Conservation (phyloP, 2,113 vertebrate genomes). For the Potamarius usumacintae region DNA sequence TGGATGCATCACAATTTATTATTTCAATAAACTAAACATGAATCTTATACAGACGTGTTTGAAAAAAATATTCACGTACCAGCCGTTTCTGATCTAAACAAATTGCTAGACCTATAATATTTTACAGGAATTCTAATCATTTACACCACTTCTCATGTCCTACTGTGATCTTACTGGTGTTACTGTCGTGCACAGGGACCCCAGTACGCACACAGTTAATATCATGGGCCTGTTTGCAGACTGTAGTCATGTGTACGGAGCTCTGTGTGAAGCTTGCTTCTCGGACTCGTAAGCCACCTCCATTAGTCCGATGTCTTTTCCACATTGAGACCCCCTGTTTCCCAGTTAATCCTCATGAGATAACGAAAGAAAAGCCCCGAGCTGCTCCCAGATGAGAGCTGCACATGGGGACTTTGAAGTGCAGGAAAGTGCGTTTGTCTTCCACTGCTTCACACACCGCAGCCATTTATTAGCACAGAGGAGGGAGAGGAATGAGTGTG, state of each 20-base stretch:
- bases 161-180: background rate
- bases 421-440: constrained; percentile 21
- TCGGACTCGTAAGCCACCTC: constrained; percentile 23
- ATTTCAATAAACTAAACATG: background rate
- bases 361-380: background rate
- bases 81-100: background rate
- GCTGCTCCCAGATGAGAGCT: constrained; percentile 37
- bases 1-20: background rate
- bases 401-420: constrained; percentile 39
- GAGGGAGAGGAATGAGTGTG: background rate
- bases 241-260: constrained; percentile 4
- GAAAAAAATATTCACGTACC: background rate
- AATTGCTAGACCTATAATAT: background rate
- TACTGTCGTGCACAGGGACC: background rate
- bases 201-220: background rate
- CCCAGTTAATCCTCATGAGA: constrained; percentile 38
- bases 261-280: constrained; percentile 12
- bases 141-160: background rate
- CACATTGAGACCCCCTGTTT: constrained; percentile 40
- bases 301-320: constrained; percentile 43
- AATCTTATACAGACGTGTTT: background rate
- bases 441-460: constrained; percentile 14
- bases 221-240: background rate
- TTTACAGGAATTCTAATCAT: background rate
- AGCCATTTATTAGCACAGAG: constrained; percentile 37